Evolutionary conservation across 1,140 invertebrate genomes (phyloP), one percentile per base, ranked within the genome.

Genomic region (Cherax destructor): DNA sequence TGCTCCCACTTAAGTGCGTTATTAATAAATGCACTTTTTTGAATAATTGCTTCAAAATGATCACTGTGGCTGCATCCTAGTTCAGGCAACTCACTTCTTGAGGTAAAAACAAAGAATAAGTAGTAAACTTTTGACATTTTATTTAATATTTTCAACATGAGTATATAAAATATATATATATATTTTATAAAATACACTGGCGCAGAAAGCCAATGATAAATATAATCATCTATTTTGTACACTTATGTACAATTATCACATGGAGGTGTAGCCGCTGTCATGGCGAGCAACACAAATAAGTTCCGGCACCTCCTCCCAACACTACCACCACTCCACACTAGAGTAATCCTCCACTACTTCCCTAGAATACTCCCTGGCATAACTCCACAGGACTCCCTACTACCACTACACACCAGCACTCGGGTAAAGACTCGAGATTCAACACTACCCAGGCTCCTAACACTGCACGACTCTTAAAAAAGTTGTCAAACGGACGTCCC

Each of bases 111-210:
- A 87, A 61, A 87, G 18, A 87, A 30, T 56, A 41, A 87, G 52
- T 18, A 87, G 52, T 18, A 59, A 18, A 13, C 21, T 77, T 87
- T 61, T 13, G 76, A 30, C 50, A 24, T 87, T 87, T 79, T 87
- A 59, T 87, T 87, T n/a, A 1, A 77, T 10, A 41, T 85, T 87
- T 87, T 79, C 85, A 87, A 79, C 85, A 87, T 87, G 85, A 41
- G 76, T 79, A 79, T 77, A 87, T 59, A 87, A 79, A 78, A 87
- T 79, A 87, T 76, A 77, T 59, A 77, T 47, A 30, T 78, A 41
- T 77, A 56, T 52, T 30, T 59, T 47, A 56, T 61, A 59, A 41
- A 50, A 41, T 41, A 50, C 74, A 79, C 85, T 30, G 76, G 24
- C 56, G 18, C 85, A 87, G 47, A 78, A 78, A 87, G 52, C 76